Base-by-base conservation (phyloP, 2,113 vertebrate genomes). In the Pelecanoides urinatrix region DNA sequence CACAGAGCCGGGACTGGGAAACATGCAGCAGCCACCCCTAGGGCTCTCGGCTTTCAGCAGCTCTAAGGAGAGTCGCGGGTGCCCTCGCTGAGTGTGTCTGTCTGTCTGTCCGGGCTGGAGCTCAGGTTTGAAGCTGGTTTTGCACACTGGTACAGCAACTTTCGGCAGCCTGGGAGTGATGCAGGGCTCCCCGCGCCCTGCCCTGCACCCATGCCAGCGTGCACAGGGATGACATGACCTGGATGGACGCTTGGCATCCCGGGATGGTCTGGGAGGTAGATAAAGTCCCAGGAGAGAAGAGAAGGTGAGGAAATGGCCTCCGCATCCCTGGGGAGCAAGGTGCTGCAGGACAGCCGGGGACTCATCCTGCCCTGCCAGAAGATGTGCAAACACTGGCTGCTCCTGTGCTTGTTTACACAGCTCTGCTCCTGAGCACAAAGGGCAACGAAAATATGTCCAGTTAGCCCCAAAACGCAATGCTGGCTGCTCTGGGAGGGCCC, bases 201-300 rank as follows among this genome's bases (percentile, higher is more conserved):
- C 14, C 61, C 58, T 1, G 15, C 25, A 26, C 3, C 68, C 7
- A 2, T 19, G 50, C 45, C n/a, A 55, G 44, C 0, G 2, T 61
- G 83, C 55, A 32, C 66, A 59, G 14, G 49, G 67, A 3, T 55
- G 58, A 16, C 1, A 2, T 2, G 7, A 92, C 14, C 38, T 62
- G 47, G 29, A 9, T 50, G 45, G 65, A 21, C 11, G 17, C 42
- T 58, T 25, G 32, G 42, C 45, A 56, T 53, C 45, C 58, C 0
- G 0, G 40, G 14, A 8, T 50, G 36, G 17, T 26, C 47, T n/a
- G 66, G 36, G 42, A 61, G 62, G 12, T 4, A 23, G 50, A 42
- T 47, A 7, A 47, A 72, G 21, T 72, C 58, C 73, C 25, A 17
- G 56, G 56, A 34, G 26, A 74, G 50, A 0, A 44, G 44, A 19